phyloP scores from a whole-genome alignment of 2,113 vertebrate genomes.

The Myiopsitta monachus region DNA sequence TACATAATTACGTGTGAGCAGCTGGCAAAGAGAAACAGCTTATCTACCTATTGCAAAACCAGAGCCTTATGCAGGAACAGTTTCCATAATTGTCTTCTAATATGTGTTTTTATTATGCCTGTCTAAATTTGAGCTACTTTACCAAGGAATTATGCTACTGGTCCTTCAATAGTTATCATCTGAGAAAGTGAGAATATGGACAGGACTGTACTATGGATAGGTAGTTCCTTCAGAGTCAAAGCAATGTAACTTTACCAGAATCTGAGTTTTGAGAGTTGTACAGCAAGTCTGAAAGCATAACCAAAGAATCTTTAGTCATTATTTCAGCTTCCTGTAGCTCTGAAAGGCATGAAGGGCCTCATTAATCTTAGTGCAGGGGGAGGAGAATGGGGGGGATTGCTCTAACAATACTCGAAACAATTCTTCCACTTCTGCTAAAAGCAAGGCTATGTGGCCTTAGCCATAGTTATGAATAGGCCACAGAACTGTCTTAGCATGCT shows the following conservation, averaged over 20 bases:
- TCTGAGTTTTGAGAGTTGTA: background rate
- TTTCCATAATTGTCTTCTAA: background rate
- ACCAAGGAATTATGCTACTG: background rate
- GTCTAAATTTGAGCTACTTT: background rate
- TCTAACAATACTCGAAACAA: background rate
- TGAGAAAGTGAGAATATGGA: background rate
- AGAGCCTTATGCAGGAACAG: background rate
- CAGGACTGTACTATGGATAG: background rate
- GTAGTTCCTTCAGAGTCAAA: background rate
- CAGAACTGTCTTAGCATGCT: background rate
- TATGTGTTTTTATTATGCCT: background rate
- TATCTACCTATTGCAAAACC: background rate
- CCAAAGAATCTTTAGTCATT: background rate
- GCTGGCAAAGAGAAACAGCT: background rate
- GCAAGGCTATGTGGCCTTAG: background rate
- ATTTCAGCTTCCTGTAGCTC: background rate
- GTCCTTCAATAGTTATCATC: background rate
- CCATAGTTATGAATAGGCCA: fast-evolving
- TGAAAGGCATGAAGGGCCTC: background rate
- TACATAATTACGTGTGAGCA: background rate
- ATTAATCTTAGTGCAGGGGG: background rate
- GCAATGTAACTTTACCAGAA: background rate
- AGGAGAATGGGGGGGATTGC: background rate
- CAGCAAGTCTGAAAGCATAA: background rate
- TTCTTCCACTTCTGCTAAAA: background rate